phyloP scores from a whole-genome alignment of 92 coral and sea anemone genomes.

The Siderastrea siderea region DNA sequence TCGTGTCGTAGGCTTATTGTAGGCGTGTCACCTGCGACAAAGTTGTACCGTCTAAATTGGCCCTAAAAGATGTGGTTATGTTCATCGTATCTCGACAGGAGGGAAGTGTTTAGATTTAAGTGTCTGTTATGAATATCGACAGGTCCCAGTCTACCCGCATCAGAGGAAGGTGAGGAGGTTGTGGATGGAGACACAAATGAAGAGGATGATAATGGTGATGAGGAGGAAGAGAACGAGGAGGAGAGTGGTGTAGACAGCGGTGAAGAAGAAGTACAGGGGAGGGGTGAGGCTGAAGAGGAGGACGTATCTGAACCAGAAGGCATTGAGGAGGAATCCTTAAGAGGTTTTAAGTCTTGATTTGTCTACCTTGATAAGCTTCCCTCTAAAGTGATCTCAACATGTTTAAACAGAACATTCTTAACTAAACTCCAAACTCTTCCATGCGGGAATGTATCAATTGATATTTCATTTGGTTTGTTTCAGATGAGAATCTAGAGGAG shows the following conservation, averaged over 20 bases:
- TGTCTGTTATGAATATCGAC: not conserved
- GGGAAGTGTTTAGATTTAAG: not conserved
- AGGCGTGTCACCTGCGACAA: too few relatives aligned
- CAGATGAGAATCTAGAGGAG: too few relatives aligned
- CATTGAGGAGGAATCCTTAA: conserved; percentile 63
- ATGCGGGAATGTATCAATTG: too few relatives aligned
- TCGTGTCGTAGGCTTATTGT: too few relatives aligned
- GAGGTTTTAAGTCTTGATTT: not conserved
- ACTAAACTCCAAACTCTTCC: not conserved
- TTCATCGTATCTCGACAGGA: not conserved
- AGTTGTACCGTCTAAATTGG: not conserved
- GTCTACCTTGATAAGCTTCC: not conserved
- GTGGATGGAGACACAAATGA: conserved; percentile 70
- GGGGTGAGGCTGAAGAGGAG: conserved; percentile 48
- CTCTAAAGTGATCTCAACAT: not conserved
- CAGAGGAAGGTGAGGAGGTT: conserved; percentile 91
- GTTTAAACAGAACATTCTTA: not conserved
- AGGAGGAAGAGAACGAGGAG: conserved; percentile 81
- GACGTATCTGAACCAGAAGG: conserved; percentile 60
- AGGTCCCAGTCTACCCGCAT: conserved; percentile 85
- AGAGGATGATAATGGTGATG: conserved; percentile 71
- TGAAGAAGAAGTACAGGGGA: conserved; percentile 37
- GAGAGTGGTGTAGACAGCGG: conserved; percentile 62
- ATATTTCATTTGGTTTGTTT: too few relatives aligned
- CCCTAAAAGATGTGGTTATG: not conserved